Evolutionary conservation across 2,888 invertebrate species (phyloP).

Genomic region (Sylvicola cinctus): DNA sequence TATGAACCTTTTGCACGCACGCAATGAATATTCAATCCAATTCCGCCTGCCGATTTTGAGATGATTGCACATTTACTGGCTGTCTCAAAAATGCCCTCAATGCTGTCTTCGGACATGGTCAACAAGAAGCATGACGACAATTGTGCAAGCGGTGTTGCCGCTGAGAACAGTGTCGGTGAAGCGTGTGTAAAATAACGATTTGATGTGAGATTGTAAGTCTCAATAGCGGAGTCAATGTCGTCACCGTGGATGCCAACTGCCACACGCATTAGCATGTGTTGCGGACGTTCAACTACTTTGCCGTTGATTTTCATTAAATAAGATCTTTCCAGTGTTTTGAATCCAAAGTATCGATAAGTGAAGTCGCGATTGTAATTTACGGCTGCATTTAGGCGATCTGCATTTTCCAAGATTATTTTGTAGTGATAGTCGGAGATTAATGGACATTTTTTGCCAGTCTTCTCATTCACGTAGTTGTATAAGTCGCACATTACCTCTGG

Average conservation of each 20-base stretch:
- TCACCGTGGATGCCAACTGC: conserved; percentile 84
- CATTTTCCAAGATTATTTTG: conserved; percentile 56
- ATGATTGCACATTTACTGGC: conserved; percentile 75
- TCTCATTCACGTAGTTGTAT: conserved; percentile 47
- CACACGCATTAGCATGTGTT: conserved; percentile 91
- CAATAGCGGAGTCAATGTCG: conserved; percentile 69
- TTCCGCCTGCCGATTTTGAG: conserved; percentile 86
- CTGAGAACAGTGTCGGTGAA: conserved; percentile 81
- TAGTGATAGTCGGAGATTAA: conserved; percentile 65
- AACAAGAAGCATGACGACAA: conserved; percentile 81
- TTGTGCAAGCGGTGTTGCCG: conserved; percentile 76
- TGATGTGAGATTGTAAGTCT: conserved; percentile 81
- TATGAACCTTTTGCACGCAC: conserved; percentile 71
- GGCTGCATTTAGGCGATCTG: conserved; percentile 66
- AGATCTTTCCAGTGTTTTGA: conserved; percentile 82
- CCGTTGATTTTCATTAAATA: conserved; percentile 72
- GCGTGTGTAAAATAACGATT: conserved; percentile 90
- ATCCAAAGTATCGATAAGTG: conserved; percentile 86
- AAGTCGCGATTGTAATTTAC: conserved; percentile 88
- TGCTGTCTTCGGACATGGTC: conserved; percentile 82
- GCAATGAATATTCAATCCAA: conserved; percentile 81
- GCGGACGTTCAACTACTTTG: conserved; percentile 79
- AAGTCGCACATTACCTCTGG: conserved; percentile 17
- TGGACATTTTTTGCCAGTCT: conserved; percentile 45
- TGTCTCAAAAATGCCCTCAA: conserved; percentile 79